Evolutionary conservation across 2,797 vertebrate genomes (phyloP).

Genomic region (Gallirallus australis): DNA sequence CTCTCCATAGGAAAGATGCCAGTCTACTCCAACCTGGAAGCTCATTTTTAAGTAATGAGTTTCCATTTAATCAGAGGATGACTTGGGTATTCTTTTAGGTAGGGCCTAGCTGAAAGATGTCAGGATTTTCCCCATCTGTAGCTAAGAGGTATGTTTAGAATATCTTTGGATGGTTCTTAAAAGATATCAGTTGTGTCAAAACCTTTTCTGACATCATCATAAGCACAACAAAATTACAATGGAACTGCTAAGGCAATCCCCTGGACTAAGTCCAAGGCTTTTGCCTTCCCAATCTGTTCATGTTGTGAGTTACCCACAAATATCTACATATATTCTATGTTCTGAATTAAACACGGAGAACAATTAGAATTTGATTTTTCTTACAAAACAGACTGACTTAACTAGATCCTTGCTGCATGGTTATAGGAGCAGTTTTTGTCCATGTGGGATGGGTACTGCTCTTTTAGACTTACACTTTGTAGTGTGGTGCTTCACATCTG

Average conservation of each 20-base stretch:
- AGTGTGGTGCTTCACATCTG: not conserved
- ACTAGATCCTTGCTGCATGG: not conserved
- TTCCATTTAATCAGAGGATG: not conserved
- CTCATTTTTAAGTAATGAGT: not conserved
- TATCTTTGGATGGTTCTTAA: not conserved
- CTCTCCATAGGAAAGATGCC: accelerated
- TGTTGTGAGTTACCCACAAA: not conserved
- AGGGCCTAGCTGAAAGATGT: not conserved
- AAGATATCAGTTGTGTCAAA: not conserved
- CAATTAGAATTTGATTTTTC: not conserved
- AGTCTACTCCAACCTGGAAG: not conserved
- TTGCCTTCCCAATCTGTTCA: not conserved
- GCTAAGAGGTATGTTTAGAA: not conserved
- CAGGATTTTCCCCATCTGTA: not conserved
- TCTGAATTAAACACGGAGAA: not conserved
- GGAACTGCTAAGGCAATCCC: not conserved
- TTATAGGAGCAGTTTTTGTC: not conserved
- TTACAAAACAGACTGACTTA: not conserved
- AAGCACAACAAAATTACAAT: not conserved
- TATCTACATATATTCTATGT: not conserved
- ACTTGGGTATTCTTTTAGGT: not conserved
- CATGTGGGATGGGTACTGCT: not conserved
- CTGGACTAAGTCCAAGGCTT: not conserved
- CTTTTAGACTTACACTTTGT: not conserved
- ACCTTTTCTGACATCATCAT: not conserved